Conservation (phyloP, 2,113 vertebrate species). For the Mandrillus leucophaeus region DNA sequence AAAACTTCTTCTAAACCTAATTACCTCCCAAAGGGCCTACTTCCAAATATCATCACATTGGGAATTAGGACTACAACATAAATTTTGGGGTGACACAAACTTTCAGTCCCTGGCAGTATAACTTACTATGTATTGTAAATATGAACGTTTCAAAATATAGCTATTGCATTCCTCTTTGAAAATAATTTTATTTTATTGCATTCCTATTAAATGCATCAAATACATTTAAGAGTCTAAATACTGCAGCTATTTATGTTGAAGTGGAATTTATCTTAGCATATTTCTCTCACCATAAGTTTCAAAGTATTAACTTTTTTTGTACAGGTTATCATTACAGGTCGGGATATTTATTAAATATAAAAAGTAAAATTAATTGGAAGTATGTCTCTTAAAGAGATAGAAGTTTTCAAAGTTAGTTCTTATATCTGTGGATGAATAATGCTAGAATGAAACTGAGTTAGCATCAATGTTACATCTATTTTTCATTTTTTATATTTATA, state of each 20-base stretch:
- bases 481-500: background rate
- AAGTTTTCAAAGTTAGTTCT: constrained; percentile 24
- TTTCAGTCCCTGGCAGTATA: background rate
- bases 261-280: background rate
- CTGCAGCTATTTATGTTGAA: background rate
- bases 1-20: background rate
- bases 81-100: background rate
- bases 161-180: background rate
- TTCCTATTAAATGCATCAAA: background rate
- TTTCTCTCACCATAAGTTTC: background rate
- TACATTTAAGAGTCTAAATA: constrained; percentile 9
- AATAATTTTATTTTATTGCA: background rate
- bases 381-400: background rate
- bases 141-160: constrained; percentile 1
- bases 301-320: constrained; percentile 4
- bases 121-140: background rate
- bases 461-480: background rate
- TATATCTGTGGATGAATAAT: constrained; percentile 7
- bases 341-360: background rate
- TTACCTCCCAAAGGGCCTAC: background rate
- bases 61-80: background rate
- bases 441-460: background rate
- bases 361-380: constrained; percentile 43
- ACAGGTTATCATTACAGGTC: background rate
- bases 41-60: background rate